Percentiles rank a stretch among this genome's conserved stretches.
These are phyloP conservation scores for Orchesella cincta DNA, from an alignment of 1,140 invertebrate genomes.

Conservation along the genomic window DNA sequence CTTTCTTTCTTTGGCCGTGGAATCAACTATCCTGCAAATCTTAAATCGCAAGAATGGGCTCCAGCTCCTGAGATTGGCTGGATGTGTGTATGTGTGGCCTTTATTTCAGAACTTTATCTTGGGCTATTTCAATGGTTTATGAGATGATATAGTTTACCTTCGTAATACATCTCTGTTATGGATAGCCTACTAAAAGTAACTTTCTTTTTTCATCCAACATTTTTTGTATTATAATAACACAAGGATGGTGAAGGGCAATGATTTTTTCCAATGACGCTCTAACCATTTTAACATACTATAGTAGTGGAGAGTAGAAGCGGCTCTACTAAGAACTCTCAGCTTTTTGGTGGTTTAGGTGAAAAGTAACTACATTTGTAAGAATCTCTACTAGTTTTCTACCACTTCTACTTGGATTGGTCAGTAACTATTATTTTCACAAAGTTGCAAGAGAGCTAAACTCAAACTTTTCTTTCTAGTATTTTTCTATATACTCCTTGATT, in stretches of 20 bases:
- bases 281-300: background rate
- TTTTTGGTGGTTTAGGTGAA: background rate
- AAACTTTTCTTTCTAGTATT: background rate
- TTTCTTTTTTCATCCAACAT: background rate
- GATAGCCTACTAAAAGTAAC: background rate
- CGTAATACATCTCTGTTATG: no score
- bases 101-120: background rate
- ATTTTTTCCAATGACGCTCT: no score
- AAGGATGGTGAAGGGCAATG: no score
- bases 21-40: background rate
- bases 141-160: background rate
- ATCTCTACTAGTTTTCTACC: background rate
- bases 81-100: background rate
- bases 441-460: background rate
- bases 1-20: background rate
- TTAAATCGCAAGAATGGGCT: background rate
- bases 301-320: background rate
- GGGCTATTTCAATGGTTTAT: background rate
- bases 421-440: background rate
- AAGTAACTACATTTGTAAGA: background rate
- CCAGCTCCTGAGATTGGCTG: background rate
- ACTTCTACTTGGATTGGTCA: background rate
- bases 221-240: background rate
- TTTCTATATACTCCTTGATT: background rate
- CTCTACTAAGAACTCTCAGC: background rate